phyloP scores from a whole-genome alignment of 1,140 invertebrate species.

The Vanessa atalanta region DNA sequence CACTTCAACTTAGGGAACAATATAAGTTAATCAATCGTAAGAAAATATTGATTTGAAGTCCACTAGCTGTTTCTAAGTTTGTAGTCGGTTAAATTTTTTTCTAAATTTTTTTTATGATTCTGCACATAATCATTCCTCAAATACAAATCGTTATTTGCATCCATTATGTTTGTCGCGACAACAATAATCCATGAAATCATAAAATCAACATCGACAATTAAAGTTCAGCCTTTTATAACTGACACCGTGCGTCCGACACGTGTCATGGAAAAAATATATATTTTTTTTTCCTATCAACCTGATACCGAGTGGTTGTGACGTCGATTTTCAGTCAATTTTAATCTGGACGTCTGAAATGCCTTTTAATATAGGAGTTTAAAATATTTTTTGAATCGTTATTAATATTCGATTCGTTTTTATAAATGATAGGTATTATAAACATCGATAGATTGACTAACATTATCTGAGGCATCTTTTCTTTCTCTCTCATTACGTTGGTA shows the following conservation, averaged over 20 bases:
- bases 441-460: too few relatives aligned
- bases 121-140: neutral
- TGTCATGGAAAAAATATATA: slow-evolving; percentile 17
- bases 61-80: too few relatives aligned
- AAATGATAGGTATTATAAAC: too few relatives aligned
- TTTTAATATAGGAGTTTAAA: slow-evolving; percentile 6
- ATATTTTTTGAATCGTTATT: neutral
- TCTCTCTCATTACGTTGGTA: too few relatives aligned
- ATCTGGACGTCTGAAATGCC: slow-evolving; percentile 13
- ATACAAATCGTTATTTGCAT: too few relatives aligned
- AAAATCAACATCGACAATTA: slow-evolving; percentile 22
- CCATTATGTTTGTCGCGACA: neutral
- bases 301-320: slow-evolving; percentile 18
- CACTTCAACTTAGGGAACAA: too few relatives aligned
- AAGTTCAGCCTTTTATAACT: slow-evolving; percentile 18
- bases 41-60: too few relatives aligned
- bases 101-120: too few relatives aligned
- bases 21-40: too few relatives aligned
- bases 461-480: too few relatives aligned
- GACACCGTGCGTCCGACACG: slow-evolving; percentile 17
- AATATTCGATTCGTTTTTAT: too few relatives aligned
- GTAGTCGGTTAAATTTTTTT: too few relatives aligned
- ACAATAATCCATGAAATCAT: slow-evolving; percentile 1
- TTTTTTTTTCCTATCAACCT: slow-evolving; percentile 14
- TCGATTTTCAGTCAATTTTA: slow-evolving; percentile 20